A percentile compares a stretch with the other conserved stretches of the same genome.
These are phyloP conservation scores for Columba guinea DNA, from an alignment of 2,797 vertebrate genomes.

Conservation along the genomic window DNA sequence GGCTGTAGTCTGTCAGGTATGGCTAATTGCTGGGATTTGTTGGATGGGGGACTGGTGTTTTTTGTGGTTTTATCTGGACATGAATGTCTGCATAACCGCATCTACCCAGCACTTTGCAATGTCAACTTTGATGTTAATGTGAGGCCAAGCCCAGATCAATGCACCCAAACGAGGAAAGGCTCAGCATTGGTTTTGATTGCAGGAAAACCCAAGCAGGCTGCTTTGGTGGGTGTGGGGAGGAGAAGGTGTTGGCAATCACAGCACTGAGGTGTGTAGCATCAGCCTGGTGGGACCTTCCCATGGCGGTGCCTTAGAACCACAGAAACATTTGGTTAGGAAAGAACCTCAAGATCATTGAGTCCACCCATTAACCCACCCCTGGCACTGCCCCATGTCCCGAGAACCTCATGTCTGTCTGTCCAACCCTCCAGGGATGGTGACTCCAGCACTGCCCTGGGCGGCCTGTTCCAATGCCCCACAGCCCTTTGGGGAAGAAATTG, in stretches of 20 bases:
- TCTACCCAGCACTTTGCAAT: neutral
- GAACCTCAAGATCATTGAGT: no score
- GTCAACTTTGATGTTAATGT: neutral
- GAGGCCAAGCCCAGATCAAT: neutral
- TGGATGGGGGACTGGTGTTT: neutral
- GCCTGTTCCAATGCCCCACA: no score
- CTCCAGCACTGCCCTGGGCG: no score
- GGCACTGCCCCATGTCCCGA: no score
- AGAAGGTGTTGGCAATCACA: neutral
- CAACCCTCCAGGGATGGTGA: no score
- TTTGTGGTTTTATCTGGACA: neutral
- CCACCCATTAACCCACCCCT: no score
- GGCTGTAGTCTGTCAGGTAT: accelerated
- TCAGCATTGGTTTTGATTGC: neutral
- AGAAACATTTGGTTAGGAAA: no score
- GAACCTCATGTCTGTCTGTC: no score
- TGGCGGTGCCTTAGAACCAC: neutral
- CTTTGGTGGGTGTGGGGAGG: neutral
- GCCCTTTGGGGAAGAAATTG: no score
- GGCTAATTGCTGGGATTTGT: neutral
- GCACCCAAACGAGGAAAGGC: neutral
- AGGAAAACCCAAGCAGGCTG: neutral
- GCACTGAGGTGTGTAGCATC: neutral
- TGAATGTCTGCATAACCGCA: neutral
- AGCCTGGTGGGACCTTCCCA: neutral